These are phyloP conservation scores for Percina caprodes DNA, from an alignment of 2,113 vertebrate species.

Conservation along the genomic window DNA sequence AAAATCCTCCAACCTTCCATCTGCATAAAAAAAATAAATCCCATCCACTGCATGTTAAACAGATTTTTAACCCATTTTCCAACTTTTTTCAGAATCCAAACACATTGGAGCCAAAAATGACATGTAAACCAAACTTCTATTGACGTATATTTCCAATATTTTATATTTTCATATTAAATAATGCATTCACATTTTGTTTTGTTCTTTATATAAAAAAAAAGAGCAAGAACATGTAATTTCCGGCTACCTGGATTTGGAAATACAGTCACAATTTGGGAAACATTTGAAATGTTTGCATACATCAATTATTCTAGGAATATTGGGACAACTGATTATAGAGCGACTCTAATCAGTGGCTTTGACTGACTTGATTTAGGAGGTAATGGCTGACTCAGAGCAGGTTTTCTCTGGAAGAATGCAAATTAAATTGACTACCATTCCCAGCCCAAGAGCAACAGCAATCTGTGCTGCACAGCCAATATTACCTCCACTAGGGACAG, in stretches of 20 bases:
- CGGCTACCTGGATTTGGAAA: neutral
- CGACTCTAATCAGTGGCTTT: constrained; percentile 8
- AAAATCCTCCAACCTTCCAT: neutral
- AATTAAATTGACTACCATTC: constrained; percentile 13
- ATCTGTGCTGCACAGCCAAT: constrained; percentile 16
- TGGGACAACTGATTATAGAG: neutral
- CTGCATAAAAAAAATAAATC: neutral
- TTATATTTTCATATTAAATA: neutral
- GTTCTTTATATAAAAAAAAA: neutral
- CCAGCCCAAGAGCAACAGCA: constrained; percentile 9
- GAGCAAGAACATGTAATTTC: neutral
- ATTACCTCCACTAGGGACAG: neutral
- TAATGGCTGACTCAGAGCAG: neutral
- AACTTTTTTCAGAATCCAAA: neutral
- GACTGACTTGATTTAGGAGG: constrained; percentile 16
- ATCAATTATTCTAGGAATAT: neutral
- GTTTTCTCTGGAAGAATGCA: constrained; percentile 36
- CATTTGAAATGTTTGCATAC: neutral
- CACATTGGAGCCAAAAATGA: neutral
- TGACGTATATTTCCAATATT: neutral
- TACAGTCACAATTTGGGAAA: neutral
- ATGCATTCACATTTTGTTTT: neutral
- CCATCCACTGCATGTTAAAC: neutral
- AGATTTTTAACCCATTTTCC: neutral
- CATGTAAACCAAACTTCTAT: neutral